phyloP scores from a whole-genome alignment of 1,140 invertebrate species.

The Lucilia sericata region DNA sequence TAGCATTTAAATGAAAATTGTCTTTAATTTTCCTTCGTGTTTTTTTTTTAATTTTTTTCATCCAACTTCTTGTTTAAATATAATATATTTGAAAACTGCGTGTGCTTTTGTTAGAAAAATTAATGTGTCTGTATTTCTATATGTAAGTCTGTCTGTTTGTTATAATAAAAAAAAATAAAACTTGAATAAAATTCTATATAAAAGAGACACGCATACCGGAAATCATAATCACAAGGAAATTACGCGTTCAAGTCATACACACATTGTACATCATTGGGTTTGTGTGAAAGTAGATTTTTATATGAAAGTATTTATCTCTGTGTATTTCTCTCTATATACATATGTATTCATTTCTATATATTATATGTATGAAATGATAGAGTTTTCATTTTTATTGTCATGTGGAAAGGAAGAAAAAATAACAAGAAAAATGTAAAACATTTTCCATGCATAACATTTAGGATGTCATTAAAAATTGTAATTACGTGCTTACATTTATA shows the following conservation, averaged over 20 bases:
- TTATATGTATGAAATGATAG: constrained; percentile 31
- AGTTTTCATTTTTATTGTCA: constrained; percentile 34
- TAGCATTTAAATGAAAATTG: constrained; percentile 42
- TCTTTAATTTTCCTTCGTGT: constrained; percentile 35
- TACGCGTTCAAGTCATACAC: constrained; percentile 45
- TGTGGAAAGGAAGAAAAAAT: constrained; percentile 14
- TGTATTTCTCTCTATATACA: background rate
- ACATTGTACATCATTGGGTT: background rate
- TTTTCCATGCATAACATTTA: constrained; percentile 44
- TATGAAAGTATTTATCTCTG: background rate
- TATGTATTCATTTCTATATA: background rate
- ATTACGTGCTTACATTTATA: constrained; percentile 42
- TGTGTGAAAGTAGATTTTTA: background rate
- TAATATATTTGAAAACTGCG: constrained; percentile 21
- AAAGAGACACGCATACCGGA: constrained; percentile 46
- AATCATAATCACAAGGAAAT: constrained; percentile 48
- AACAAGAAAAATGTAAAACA: constrained; percentile 18
- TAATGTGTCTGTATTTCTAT: constrained; percentile 14
- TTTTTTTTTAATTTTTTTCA: background rate
- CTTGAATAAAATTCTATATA: constrained; percentile 4
- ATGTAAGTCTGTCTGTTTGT: constrained; percentile 22
- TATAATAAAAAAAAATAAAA: background rate
- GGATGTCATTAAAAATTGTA: constrained; percentile 44
- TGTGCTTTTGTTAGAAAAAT: constrained; percentile 25
- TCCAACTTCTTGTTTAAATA: background rate